Evolutionary conservation across 2,888 invertebrate genomes (phyloP).

Genomic region (Lepetodrilus schrolli): DNA sequence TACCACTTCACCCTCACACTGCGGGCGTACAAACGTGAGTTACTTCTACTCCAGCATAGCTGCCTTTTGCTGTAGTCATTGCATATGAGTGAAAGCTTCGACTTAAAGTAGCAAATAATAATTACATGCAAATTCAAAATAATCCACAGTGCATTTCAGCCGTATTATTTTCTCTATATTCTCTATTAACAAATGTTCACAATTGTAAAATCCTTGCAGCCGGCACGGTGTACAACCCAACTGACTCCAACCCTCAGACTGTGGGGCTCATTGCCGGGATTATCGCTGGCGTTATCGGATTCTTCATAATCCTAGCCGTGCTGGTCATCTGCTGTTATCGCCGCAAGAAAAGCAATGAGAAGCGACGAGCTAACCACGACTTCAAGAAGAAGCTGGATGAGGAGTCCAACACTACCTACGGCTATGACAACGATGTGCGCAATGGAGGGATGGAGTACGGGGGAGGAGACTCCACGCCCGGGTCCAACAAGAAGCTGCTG

Average conservation of each 20-base stretch:
- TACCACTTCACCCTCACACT: conserved; percentile 30
- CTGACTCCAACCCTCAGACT: conserved; percentile 50
- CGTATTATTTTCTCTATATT: background rate
- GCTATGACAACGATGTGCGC: conserved; percentile 32
- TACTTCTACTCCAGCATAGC: background rate
- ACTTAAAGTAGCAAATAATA: too few species aligned
- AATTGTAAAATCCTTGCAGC: conserved; percentile 35
- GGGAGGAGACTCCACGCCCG: conserved; percentile 41
- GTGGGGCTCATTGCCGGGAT: conserved; percentile 61
- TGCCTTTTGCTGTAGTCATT: too few species aligned
- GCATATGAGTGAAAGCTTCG: too few species aligned
- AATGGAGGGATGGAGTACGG: conserved; percentile 22
- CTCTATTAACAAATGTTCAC: background rate
- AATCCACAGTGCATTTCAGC: too few species aligned
- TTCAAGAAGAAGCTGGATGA: conserved; percentile 28
- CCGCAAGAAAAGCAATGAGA: conserved; percentile 35
- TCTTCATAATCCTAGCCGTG: conserved; percentile 53
- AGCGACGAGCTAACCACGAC: background rate
- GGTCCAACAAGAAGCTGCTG: conserved; percentile 44
- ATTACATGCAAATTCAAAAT: background rate
- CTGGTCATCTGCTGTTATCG: conserved; percentile 57
- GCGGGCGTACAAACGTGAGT: conserved; percentile 35
- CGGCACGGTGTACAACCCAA: conserved; percentile 18
- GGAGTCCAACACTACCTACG: conserved; percentile 29
- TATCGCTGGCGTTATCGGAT: conserved; percentile 54